A percentile compares a stretch with the other conserved stretches of the same genome.
These are phyloP conservation scores for Pinctada fucata DNA, from an alignment of 2,888 invertebrate genomes.

Conservation along the genomic window DNA sequence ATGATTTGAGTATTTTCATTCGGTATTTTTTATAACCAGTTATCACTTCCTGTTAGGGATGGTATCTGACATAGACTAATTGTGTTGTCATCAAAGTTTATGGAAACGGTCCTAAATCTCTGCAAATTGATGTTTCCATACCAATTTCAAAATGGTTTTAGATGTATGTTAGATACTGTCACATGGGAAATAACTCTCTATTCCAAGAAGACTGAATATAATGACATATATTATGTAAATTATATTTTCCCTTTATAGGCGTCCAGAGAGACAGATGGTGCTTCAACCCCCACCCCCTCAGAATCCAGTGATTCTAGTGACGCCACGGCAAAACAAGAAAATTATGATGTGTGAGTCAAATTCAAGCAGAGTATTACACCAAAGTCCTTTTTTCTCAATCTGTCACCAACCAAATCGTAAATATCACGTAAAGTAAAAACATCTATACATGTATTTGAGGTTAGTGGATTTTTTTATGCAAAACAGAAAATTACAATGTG, in stretches of 20 bases:
- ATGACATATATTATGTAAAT: neutral
- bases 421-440: too few species aligned
- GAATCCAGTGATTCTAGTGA: slow-evolving; percentile 56
- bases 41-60: too few species aligned
- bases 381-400: neutral
- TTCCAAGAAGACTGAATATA: neutral
- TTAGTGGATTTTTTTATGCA: too few species aligned
- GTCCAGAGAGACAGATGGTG: slow-evolving; percentile 64
- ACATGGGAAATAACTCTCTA: slow-evolving; percentile 5
- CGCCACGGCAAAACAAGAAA: slow-evolving; percentile 42
- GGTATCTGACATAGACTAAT: too few species aligned
- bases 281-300: slow-evolving; percentile 70
- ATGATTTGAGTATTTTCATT: too few species aligned
- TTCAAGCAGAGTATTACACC: neutral
- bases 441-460: too few species aligned
- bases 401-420: too few species aligned
- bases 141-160: neutral
- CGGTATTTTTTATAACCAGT: too few species aligned
- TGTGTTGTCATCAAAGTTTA: too few species aligned
- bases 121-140: neutral
- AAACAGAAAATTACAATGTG: too few species aligned
- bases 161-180: neutral
- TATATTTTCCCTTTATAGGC: slow-evolving; percentile 55
- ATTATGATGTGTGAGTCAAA: slow-evolving; percentile 54
- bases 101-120: too few species aligned